These are phyloP conservation scores for Trachymyrmex septentrionalis DNA, from an alignment of 1,140 invertebrate genomes.

Conservation along the genomic window DNA sequence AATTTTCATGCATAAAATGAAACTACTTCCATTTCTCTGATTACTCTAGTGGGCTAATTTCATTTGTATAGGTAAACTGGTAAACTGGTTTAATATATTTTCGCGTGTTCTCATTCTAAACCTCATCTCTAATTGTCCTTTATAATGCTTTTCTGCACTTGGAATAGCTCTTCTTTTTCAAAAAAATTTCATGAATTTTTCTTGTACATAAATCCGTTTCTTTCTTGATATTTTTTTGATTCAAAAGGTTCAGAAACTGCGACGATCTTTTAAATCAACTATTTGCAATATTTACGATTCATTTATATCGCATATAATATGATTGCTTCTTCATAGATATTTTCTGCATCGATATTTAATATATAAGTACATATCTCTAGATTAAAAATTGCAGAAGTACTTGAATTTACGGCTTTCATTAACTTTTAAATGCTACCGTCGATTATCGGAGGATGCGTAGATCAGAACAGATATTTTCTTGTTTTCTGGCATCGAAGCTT, in stretches of 20 bases:
- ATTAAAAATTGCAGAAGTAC: neutral
- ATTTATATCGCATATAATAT: neutral
- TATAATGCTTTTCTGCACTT: neutral
- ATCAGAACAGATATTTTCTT: neutral
- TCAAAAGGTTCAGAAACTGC: neutral
- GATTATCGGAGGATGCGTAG: neutral
- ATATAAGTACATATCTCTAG: neutral
- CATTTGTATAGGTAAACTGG: constrained; percentile 21
- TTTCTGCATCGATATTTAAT: neutral
- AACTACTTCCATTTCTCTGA: constrained; percentile 21
- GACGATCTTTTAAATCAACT: neutral
- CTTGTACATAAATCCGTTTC: neutral
- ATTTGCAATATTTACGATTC: neutral
- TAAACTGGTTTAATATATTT: neutral
- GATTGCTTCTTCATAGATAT: neutral
- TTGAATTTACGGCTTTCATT: neutral
- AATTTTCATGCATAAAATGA: constrained; percentile 15
- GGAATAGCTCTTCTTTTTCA: neutral
- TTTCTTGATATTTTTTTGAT: neutral
- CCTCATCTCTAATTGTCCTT: constrained; percentile 40
- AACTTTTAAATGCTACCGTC: neutral
- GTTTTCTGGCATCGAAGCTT: constrained; percentile 19
- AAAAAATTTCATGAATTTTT: constrained; percentile 30
- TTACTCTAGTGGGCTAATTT: constrained; percentile 40
- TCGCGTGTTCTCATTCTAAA: constrained; percentile 8